Evolutionary conservation across 2,113 vertebrate genomes (phyloP), one percentile per base, ranked within the genome.

Genomic region (Ciconia boyciana): DNA sequence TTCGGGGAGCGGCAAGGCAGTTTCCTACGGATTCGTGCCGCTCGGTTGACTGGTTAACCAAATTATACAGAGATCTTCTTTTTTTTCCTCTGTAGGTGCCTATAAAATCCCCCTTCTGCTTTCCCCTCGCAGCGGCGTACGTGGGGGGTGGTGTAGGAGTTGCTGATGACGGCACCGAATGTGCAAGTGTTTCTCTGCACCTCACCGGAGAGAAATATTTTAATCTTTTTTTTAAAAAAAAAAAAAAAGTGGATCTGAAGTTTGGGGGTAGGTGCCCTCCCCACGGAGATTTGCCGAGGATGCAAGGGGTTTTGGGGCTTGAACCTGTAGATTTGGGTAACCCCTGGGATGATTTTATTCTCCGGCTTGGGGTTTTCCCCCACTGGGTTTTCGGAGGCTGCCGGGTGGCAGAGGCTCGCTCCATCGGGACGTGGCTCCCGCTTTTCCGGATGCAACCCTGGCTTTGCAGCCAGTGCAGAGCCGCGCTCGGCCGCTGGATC

Each of bases 111-210:
- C 83, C 77, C 49, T 83, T 32, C 46, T 72, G 69, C 93, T 88
- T 65, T 69, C 90, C 64, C 61, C 80, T 34, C 32, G 8, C 87
- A 52, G 22, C 3, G 11, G 57, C 6, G 44, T 55, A 71, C 7
- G 76, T 75, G 71, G 93, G 95, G 83, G 76, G 57, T 2, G 7
- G 75, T 89, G 93, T 91, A 36, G 95, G 95, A 89, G 95, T 76
- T 79, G 91, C 93, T 91, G 93, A 91, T 7, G 61, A 86, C 0
- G 80, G 76, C 91, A 80, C 71, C 10, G 61, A 86, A n/a, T 71
- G 71, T 57, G 84, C 41, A 1, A 94, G 70, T 4, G 60, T 65
- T 93, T 62, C 93, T 82, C 70, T 51, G 90, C 83, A 46, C 75
- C 65, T 86, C 41, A 22, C 32, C 2, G 13, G 65, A 48, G 70